Base-by-base conservation (phyloP, 1,140 invertebrate genomes). In the Leucophenga varia region DNA sequence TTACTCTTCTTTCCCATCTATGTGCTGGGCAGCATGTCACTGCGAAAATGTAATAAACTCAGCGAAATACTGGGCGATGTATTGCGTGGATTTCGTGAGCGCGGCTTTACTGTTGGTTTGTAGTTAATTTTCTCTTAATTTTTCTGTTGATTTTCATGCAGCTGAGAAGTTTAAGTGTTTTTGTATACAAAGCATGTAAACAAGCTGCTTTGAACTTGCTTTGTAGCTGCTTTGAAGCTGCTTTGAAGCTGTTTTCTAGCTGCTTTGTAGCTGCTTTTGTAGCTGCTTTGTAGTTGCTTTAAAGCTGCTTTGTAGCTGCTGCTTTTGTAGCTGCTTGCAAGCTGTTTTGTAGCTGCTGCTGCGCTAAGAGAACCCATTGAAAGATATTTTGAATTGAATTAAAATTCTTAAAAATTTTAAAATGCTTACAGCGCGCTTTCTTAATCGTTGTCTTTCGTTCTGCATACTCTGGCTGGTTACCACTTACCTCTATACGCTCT, bases 1-100 rank as follows among this genome's bases (percentile, higher is more conserved):
- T 83, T 93, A 52, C 77, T 95, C 7, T 95, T 95, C 75, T 94
- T 94, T 72, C 93, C 93, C 9, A 79, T 95, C 32, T 95, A 94
- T 74, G 80, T 93, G 36, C 75, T 91, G 38, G 86, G 84, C 52
- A 83, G 84, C 71, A 75, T 86, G 14, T 81, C 83, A 31, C 83
- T 81, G 52, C 85, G 84, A 43, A 85, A 86, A 64, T 91, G 86
- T 72, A 83, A 86, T 60, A 86, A 84, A 37, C 82, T 87, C 8
- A 80, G 85, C 35, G 86, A 89, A 55, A 86, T 91, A 42, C 76
- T 90, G 7, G 81, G 82, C 19, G 88, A 92, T 67, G 88, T 88
- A 49, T 79, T 92, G 49, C 82, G 86, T 31, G 89, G 89, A 53
- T 93, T 92, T 73, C 82, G 89, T 36, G 90, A 93, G 60, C 90